A percentile compares a stretch with the other conserved stretches of the same genome.
These are phyloP conservation scores for Xenopus borealis DNA, from an alignment of 2,113 vertebrate genomes.

Conservation along the genomic window DNA sequence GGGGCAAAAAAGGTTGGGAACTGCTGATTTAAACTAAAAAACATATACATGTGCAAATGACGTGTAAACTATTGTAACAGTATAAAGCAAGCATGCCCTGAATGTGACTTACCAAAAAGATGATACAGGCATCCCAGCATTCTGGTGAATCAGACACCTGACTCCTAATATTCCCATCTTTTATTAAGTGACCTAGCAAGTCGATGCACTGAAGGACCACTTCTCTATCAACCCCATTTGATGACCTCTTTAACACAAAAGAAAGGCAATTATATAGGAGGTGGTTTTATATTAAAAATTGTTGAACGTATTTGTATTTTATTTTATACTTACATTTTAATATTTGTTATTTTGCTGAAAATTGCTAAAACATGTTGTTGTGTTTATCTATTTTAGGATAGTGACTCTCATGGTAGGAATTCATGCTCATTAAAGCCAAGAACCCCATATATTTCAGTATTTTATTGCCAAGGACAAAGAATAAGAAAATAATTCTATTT, in stretches of 20 bases:
- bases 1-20: no score
- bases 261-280: neutral
- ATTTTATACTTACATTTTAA: neutral
- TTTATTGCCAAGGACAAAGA: no score
- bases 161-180: slow-evolving; percentile 54
- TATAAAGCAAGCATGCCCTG: neutral
- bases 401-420: no score
- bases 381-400: no score
- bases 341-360: no score
- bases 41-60: no score
- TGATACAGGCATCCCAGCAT: slow-evolving; percentile 69
- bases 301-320: neutral
- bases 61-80: neutral
- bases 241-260: slow-evolving; percentile 55
- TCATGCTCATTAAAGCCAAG: no score
- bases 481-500: no score
- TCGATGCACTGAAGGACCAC: slow-evolving; percentile 60
- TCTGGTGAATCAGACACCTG: slow-evolving; percentile 61
- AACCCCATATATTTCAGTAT: no score
- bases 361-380: no score
- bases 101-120: slow-evolving; percentile 67
- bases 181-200: slow-evolving; percentile 63
- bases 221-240: slow-evolving; percentile 46
- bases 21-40: no score
- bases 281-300: no score